Evolutionary conservation across 2,113 vertebrate species (phyloP).

Genomic region (Brevimyrus niger): DNA sequence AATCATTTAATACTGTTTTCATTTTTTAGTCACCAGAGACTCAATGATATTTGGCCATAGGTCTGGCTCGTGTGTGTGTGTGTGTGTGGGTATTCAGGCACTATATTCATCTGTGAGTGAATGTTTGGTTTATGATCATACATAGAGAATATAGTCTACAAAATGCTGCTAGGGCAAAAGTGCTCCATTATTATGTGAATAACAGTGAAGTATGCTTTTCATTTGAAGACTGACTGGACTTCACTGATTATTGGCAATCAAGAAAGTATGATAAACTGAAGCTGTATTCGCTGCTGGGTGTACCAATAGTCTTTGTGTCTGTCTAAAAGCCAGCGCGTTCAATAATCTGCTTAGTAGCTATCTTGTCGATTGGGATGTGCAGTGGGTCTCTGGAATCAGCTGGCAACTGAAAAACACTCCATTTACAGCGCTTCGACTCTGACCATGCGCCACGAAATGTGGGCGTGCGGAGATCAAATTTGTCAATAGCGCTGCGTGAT

Average conservation of each 20-base stretch:
- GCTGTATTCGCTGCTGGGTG: neutral
- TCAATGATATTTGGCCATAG: neutral
- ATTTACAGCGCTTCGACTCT: neutral
- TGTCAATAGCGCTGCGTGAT: neutral
- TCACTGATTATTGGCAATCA: neutral
- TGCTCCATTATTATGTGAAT: neutral
- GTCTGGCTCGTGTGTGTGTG: neutral
- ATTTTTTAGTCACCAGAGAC: neutral
- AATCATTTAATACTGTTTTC: neutral
- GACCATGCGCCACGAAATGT: neutral
- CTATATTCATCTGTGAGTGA: neutral
- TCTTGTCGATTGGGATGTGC: constrained; percentile 19
- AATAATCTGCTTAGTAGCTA: neutral
- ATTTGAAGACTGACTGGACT: neutral
- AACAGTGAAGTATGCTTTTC: neutral
- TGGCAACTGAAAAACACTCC: neutral
- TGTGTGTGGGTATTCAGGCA: neutral
- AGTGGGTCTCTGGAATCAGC: constrained; percentile 20
- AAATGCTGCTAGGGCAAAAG: neutral
- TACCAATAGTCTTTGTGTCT: neutral
- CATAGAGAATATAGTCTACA: neutral
- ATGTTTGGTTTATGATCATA: neutral
- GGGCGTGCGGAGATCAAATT: neutral
- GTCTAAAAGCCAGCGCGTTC: neutral
- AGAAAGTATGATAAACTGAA: neutral